phyloP scores from a whole-genome alignment of 2,888 invertebrate species.

The Phorcus lineatus region DNA sequence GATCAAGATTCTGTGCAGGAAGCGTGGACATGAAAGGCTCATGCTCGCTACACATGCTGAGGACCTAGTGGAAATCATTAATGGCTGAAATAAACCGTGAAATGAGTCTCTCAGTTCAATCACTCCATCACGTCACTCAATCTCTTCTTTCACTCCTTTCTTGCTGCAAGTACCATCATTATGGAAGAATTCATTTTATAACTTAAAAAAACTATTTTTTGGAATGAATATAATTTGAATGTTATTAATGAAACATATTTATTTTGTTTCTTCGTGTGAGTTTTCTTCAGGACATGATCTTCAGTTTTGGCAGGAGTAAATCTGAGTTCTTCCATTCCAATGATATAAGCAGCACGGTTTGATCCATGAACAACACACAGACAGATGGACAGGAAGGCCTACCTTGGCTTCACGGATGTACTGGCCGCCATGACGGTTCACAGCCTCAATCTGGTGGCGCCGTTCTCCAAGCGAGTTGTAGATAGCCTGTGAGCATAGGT shows the following conservation, averaged over 20 bases:
- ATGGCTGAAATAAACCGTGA: background rate
- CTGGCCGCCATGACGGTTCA: constrained; percentile 95
- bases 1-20: too few relatives aligned
- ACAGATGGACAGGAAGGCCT: constrained; percentile 3
- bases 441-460: constrained; percentile 94
- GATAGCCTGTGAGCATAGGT: constrained; percentile 83
- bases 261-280: background rate
- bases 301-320: background rate
- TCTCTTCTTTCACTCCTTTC: background rate
- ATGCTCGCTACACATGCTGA: constrained; percentile 6
- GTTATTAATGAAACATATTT: too few relatives aligned
- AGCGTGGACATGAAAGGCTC: background rate
- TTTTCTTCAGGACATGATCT: background rate
- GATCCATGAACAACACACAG: background rate
- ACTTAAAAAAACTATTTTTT: too few relatives aligned
- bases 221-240: too few relatives aligned
- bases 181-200: too few relatives aligned
- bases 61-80: background rate
- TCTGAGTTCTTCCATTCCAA: too few relatives aligned
- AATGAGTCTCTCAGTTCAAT: background rate
- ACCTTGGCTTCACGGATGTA: constrained; percentile 99
- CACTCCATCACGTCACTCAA: background rate
- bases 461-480: constrained; percentile 94
- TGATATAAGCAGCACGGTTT: background rate
- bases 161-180: background rate